These are phyloP conservation scores for Drosophila sp. DNA, from an alignment of 1,140 invertebrate species.

Conservation along the genomic window DNA sequence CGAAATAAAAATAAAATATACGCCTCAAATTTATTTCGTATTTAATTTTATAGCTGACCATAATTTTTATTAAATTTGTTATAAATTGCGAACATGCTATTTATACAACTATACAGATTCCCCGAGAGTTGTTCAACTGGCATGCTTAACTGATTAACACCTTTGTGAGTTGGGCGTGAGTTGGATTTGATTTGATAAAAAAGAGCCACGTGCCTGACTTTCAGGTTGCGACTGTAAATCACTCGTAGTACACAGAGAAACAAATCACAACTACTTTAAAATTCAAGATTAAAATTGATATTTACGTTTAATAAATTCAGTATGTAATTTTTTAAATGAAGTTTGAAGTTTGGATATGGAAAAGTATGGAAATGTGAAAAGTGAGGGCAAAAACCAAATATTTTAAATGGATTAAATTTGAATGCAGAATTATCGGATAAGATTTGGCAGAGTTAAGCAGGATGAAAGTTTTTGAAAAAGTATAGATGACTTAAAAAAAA, in stretches of 20 bases:
- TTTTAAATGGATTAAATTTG: too few relatives aligned
- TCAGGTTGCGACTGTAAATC: neutral
- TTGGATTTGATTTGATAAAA: conserved; percentile 31
- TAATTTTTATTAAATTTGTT: conserved; percentile 4
- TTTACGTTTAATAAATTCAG: too few relatives aligned
- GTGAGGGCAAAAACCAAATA: too few relatives aligned
- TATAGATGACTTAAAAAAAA: too few relatives aligned
- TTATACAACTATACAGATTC: conserved; percentile 22
- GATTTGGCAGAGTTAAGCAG: too few relatives aligned
- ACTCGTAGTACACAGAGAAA: neutral
- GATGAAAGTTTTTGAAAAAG: too few relatives aligned
- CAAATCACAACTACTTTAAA: too few relatives aligned
- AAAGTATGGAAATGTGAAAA: too few relatives aligned
- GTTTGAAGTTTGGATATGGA: too few relatives aligned
- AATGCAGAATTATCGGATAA: too few relatives aligned
- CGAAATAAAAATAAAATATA: neutral
- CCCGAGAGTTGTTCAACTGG: conserved; percentile 53
- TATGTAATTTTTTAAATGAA: too few relatives aligned
- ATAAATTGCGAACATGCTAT: neutral
- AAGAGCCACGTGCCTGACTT: conserved; percentile 24
- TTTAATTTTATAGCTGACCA: neutral
- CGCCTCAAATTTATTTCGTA: neutral
- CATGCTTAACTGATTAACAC: conserved; percentile 73
- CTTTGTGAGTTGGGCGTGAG: conserved; percentile 42
- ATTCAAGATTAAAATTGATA: too few relatives aligned